These are phyloP conservation scores for Heterocephalus glaber DNA, from an alignment of 2,113 vertebrate genomes.

Conservation along the genomic window DNA sequence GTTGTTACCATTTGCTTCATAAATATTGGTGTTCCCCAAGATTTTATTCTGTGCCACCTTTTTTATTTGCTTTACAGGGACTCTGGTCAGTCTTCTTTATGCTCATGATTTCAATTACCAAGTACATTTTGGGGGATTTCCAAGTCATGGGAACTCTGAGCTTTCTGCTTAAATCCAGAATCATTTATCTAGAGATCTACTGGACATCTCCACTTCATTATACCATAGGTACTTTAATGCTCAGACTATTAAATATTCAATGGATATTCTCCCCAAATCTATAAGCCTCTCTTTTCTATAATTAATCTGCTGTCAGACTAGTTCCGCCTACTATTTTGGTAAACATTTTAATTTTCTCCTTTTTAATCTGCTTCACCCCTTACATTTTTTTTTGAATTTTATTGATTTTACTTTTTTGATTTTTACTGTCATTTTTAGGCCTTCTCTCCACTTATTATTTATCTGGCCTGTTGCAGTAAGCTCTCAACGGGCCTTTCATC, in stretches of 20 bases:
- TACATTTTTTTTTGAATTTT: constrained; percentile 31
- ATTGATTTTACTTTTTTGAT: background rate
- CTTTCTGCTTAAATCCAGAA: constrained; percentile 39
- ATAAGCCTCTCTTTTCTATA: constrained; percentile 3
- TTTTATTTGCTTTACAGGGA: background rate
- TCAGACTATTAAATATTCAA: constrained; percentile 16
- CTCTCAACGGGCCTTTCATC: background rate
- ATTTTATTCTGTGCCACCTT: background rate
- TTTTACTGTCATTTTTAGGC: constrained; percentile 37
- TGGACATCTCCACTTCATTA: background rate
- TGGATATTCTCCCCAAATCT: background rate
- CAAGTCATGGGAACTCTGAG: constrained; percentile 26
- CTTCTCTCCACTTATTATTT: background rate
- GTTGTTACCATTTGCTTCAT: background rate
- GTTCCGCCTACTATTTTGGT: background rate
- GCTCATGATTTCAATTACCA: background rate
- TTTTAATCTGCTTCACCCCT: background rate
- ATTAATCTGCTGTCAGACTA: background rate
- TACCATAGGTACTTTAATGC: background rate
- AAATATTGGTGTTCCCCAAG: background rate
- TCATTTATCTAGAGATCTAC: background rate
- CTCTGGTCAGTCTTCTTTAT: background rate
- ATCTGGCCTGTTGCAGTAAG: constrained; percentile 7
- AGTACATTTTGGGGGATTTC: background rate
- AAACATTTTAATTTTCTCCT: constrained; percentile 31